phyloP scores from a whole-genome alignment of 2,113 vertebrate species.

The Triplophysa rosa region DNA sequence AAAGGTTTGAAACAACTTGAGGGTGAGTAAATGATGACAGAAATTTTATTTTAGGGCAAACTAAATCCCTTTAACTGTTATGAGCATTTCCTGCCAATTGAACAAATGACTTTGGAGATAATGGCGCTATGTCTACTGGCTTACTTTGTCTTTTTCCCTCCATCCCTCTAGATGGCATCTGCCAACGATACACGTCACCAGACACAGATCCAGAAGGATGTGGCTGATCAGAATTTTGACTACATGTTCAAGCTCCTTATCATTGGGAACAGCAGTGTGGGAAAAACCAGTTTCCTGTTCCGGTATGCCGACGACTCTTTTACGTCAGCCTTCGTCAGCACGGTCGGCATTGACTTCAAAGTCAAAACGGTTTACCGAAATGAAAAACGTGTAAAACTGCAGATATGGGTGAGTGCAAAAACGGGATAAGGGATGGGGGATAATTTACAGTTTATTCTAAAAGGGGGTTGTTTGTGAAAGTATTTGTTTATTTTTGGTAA shows the following conservation, averaged over 20 bases:
- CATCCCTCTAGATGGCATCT: constrained; percentile 76
- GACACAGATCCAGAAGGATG: constrained; percentile 72
- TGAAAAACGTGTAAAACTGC: constrained; percentile 87
- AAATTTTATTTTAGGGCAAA: too few relatives aligned
- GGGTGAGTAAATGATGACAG: too few relatives aligned
- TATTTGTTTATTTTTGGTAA: too few relatives aligned
- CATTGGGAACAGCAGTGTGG: constrained; percentile 89
- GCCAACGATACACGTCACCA: constrained; percentile 70
- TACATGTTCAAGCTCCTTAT: constrained; percentile 92
- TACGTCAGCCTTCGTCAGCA: constrained; percentile 89
- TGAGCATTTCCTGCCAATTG: too few relatives aligned
- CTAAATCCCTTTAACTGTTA: too few relatives aligned
- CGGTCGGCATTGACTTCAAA: constrained; percentile 92
- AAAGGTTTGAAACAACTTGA: too few relatives aligned
- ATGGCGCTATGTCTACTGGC: not conserved
- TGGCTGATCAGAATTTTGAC: constrained; percentile 88
- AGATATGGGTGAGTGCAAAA: constrained; percentile 84
- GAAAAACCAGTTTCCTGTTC: constrained; percentile 90
- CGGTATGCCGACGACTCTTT: constrained; percentile 88
- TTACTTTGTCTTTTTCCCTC: not conserved
- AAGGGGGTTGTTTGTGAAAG: too few relatives aligned
- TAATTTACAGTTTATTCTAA: not conserved
- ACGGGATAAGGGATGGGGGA: not conserved
- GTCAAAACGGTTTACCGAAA: constrained; percentile 89
- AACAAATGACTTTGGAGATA: not conserved